Percentiles rank a stretch among this genome's conserved stretches.
Evolutionary conservation across 2,888 invertebrate species (phyloP).

Genomic region (Dolichopus griseipennis): DNA sequence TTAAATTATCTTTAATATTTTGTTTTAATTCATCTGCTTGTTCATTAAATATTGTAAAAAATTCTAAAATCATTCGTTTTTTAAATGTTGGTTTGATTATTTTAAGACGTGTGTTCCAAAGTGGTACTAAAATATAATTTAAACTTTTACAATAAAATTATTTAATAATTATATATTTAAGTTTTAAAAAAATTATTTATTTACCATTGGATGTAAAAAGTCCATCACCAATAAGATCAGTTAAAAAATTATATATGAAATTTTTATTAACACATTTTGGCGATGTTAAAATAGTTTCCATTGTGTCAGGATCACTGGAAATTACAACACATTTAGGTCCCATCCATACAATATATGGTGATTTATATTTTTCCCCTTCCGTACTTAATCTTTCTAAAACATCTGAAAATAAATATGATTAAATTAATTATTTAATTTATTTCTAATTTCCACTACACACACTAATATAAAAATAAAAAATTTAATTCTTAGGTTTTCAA

Average conservation of each 20-base stretch:
- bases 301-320: conserved; percentile 35
- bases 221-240: conserved; percentile 36
- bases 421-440: too few relatives aligned
- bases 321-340: conserved; percentile 37
- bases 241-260: conserved; percentile 35
- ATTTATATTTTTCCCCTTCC: conserved; percentile 24
- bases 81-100: conserved; percentile 38
- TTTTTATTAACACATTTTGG: conserved; percentile 37
- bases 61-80: conserved; percentile 31
- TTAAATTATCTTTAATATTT: conserved; percentile 25
- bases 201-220: conserved; percentile 37
- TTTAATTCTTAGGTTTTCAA: too few relatives aligned
- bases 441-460: too few relatives aligned
- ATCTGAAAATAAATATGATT: too few relatives aligned
- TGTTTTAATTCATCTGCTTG: conserved; percentile 30
- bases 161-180: background rate
- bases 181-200: background rate
- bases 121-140: conserved; percentile 26
- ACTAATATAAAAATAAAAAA: too few relatives aligned
- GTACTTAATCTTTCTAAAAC: too few relatives aligned
- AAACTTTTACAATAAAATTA: background rate
- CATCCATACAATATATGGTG: conserved; percentile 38
- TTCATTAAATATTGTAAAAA: conserved; percentile 35
- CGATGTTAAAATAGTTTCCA: conserved; percentile 37
- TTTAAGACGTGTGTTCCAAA: conserved; percentile 39